Evolutionary conservation across 2,113 vertebrate genomes (phyloP).

Genomic region (Mobula birostris): DNA sequence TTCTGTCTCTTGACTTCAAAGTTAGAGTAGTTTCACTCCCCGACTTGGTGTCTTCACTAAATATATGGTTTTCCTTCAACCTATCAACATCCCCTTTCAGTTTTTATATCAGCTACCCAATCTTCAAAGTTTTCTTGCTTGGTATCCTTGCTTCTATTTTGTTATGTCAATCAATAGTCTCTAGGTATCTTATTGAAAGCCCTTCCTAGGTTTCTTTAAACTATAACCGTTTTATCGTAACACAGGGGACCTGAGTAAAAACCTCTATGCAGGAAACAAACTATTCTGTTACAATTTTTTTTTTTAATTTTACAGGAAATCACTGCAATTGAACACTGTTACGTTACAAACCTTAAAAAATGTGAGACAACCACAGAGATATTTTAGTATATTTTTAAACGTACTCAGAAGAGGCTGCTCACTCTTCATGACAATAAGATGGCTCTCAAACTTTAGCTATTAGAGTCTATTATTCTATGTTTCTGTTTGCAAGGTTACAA

Average conservation of each 20-base stretch:
- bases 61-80: background rate
- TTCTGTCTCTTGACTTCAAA: background rate
- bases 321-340: background rate
- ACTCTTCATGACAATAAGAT: background rate
- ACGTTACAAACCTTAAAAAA: background rate
- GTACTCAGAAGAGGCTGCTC: background rate
- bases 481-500: background rate
- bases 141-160: background rate
- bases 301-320: background rate
- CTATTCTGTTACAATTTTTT: background rate
- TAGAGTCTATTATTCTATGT: background rate
- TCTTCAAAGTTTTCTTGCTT: background rate
- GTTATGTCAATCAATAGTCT: background rate
- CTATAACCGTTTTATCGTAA: background rate
- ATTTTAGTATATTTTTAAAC: background rate
- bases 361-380: background rate
- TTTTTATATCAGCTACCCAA: background rate
- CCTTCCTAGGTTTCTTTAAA: background rate
- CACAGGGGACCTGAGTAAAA: background rate
- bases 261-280: background rate
- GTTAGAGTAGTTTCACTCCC: background rate
- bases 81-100: background rate
- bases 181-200: background rate
- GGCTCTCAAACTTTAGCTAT: background rate
- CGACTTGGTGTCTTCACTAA: background rate